A percentile compares a stretch with the other conserved stretches of the same genome.
Conservation (phyloP, 1,140 invertebrate genomes). For the Pogonus chalceus region DNA sequence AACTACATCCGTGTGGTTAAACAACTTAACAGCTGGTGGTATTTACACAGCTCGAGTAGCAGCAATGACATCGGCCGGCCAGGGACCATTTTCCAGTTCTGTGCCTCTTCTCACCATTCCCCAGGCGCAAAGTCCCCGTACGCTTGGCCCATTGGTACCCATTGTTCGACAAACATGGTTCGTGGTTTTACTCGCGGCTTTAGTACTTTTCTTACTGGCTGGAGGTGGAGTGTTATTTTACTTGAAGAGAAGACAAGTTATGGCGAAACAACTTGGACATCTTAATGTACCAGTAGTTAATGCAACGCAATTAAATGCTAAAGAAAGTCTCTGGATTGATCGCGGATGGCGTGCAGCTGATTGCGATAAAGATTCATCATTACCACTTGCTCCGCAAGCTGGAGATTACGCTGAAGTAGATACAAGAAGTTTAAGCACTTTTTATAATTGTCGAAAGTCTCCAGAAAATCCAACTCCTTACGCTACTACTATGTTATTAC, state of each 20-base stretch:
- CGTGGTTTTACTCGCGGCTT: conserved; percentile 55
- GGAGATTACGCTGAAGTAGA: conserved; percentile 71
- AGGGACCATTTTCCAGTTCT: conserved; percentile 56
- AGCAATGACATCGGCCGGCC: conserved; percentile 57
- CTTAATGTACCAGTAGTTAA: conserved; percentile 55
- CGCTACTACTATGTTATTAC: conserved; percentile 61
- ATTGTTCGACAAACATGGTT: conserved; percentile 66
- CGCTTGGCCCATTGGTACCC: conserved; percentile 33
- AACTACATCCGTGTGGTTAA: conserved; percentile 57
- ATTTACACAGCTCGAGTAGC: conserved; percentile 64
- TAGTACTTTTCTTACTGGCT: conserved; percentile 54
- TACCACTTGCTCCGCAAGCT: conserved; percentile 31
- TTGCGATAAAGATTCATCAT: conserved; percentile 50
- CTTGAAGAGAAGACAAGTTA: conserved; percentile 47
- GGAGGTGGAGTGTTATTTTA: conserved; percentile 53
- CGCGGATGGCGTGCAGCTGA: conserved; percentile 59
- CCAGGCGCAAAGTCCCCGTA: conserved; percentile 30
- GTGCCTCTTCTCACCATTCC: conserved; percentile 34
- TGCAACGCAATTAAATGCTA: conserved; percentile 52
- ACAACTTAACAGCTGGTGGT: conserved; percentile 59
- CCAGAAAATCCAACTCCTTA: conserved; percentile 68
- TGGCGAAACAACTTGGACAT: conserved; percentile 52
- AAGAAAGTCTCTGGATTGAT: conserved; percentile 67
- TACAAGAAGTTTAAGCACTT: conserved; percentile 61
- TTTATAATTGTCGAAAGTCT: conserved; percentile 60